Evolutionary conservation across 2,888 invertebrate genomes (phyloP).

Genomic region (Ischnus inquisitorius): DNA sequence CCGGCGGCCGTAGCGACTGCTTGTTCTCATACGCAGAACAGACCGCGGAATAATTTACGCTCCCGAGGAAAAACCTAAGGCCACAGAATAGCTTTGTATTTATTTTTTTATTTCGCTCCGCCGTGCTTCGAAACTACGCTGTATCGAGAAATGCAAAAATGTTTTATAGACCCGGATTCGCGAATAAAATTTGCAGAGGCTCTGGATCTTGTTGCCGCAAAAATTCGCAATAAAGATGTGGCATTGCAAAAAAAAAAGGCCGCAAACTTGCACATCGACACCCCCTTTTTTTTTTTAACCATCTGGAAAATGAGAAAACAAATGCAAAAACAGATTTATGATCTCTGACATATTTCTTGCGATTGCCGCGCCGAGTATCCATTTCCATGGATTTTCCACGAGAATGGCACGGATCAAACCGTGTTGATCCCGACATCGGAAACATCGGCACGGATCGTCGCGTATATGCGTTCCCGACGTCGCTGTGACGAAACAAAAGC

Average conservation of each 20-base stretch:
- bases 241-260: neutral
- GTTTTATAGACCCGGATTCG: neutral
- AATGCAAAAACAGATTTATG: neutral
- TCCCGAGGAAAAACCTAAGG: neutral
- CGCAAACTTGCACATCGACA: no score
- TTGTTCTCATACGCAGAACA: slow-evolving; percentile 7
- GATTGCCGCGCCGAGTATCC: slow-evolving; percentile 2
- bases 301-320: no score
- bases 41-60: slow-evolving; percentile 13
- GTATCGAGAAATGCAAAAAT: neutral
- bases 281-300: no score
- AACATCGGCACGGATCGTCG: slow-evolving; percentile 51
- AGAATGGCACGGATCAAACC: slow-evolving; percentile 51
- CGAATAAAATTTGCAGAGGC: no score
- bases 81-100: neutral
- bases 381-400: slow-evolving; percentile 51
- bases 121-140: no score
- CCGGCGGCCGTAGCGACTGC: slow-evolving; percentile 9
- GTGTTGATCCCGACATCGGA: slow-evolving; percentile 64
- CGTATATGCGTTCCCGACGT: slow-evolving; percentile 1
- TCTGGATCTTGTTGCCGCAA: no score
- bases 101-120: neutral
- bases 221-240: no score
- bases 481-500: slow-evolving; percentile 7
- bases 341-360: neutral